Evolutionary conservation across 30 jellyfish, hydroid and myxozoan species (phyloP).

Genomic region (Clytia hemisphaerica): DNA sequence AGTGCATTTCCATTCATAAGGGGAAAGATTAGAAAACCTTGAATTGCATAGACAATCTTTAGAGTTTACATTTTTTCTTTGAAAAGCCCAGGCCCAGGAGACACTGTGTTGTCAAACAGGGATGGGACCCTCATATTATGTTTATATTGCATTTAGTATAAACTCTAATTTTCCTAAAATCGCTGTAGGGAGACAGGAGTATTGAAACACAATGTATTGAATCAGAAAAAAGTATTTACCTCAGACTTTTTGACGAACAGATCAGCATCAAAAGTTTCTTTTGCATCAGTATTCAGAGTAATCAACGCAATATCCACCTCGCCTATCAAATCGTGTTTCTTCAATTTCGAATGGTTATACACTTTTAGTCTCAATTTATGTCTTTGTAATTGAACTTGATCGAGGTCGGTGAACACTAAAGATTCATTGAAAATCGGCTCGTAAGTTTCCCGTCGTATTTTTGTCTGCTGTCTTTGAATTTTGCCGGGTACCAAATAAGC

Average conservation of each 20-base stretch:
- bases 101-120: no score
- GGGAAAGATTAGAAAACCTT: no score
- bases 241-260: conserved; percentile 35
- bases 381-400: conserved; percentile 32
- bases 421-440: conserved; percentile 74
- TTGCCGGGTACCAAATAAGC: conserved; percentile 84
- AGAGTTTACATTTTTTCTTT: no score
- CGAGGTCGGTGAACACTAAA: conserved; percentile 35
- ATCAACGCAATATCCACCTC: conserved; percentile 75
- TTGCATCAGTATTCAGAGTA: conserved; percentile 35
- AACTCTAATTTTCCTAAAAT: no score
- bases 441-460: conserved; percentile 55
- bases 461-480: conserved; percentile 78
- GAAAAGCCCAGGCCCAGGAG: no score
- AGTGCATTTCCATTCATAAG: no score
- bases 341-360: conserved; percentile 46
- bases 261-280: conserved; percentile 68
- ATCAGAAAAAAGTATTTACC: conserved; percentile 14
- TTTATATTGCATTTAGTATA: no score
- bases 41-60: background rate
- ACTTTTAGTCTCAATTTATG: conserved; percentile 67
- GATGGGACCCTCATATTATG: no score
- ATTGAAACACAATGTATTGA: background rate
- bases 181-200: background rate
- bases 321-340: conserved; percentile 68